Percentiles rank a stretch among this genome's conserved stretches.
Evolutionary conservation across 1,140 invertebrate species (phyloP).

Genomic region (Sitodiplosis mosellana): DNA sequence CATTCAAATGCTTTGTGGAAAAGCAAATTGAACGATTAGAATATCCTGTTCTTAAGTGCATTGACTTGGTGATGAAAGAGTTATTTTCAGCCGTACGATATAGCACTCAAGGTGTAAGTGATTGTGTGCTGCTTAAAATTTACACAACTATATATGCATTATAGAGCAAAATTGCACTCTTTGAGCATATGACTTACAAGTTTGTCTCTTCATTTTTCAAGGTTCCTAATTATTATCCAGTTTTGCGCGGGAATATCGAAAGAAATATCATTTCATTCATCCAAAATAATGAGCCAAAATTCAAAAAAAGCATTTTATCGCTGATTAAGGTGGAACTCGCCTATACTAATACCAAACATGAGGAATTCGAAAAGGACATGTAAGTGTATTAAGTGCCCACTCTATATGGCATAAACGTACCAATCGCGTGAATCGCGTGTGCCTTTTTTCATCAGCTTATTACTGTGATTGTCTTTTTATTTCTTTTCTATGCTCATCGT

Average conservation of each 20-base stretch:
- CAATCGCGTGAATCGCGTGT: too few species aligned
- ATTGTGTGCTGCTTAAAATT: not conserved
- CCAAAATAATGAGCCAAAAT: conserved; percentile 74
- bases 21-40: conserved; percentile 88
- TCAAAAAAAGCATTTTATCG: conserved; percentile 82
- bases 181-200: too few species aligned
- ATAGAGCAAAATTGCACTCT: too few species aligned
- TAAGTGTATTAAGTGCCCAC: too few species aligned
- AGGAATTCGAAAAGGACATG: conserved; percentile 84
- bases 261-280: conserved; percentile 82
- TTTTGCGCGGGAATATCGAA: conserved; percentile 87
- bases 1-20: conserved; percentile 96
- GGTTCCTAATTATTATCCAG: too few species aligned
- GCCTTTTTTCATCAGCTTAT: too few species aligned
- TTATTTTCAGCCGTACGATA: conserved; percentile 79
- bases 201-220: conserved; percentile 56
- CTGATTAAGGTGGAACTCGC: conserved; percentile 88
- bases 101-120: conserved; percentile 66
- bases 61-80: conserved; percentile 85
- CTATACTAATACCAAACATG: conserved; percentile 98
- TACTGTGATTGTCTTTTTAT: too few species aligned
- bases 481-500: too few species aligned
- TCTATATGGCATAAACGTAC: too few species aligned
- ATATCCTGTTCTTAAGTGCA: conserved; percentile 88
- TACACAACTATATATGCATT: not conserved